These are phyloP conservation scores for Drosophila rellima DNA, from an alignment of 2,888 invertebrate species.

Conservation along the genomic window DNA sequence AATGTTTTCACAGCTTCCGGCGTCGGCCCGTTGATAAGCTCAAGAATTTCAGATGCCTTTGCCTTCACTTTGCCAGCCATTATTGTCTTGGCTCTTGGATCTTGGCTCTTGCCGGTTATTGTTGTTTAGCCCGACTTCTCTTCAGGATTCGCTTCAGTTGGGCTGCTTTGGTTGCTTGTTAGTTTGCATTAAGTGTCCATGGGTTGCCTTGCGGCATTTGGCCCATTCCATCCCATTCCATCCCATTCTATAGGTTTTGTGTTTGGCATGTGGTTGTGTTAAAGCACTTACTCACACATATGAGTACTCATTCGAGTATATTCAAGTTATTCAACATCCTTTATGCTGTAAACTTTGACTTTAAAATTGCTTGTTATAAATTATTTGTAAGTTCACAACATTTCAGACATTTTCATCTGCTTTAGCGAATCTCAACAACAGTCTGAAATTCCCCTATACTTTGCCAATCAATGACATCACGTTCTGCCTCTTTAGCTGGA, in stretches of 20 bases:
- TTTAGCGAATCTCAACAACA: not conserved
- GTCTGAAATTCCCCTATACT: not conserved
- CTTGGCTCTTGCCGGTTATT: constrained; percentile 5
- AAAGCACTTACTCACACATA: constrained; percentile 35
- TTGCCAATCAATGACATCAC: constrained; percentile 41
- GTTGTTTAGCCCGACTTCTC: constrained; percentile 33
- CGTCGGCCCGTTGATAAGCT: constrained; percentile 73
- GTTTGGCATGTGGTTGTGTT: constrained; percentile 42
- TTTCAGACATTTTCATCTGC: not conserved
- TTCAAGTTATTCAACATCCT: constrained; percentile 5
- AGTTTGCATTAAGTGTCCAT: constrained; percentile 72
- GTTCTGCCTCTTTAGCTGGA: constrained; percentile 47
- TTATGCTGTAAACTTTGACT: constrained; percentile 9
- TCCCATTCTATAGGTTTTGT: constrained; percentile 6
- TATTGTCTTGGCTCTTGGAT: constrained; percentile 32
- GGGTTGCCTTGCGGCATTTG: constrained; percentile 54
- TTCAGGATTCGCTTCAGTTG: constrained; percentile 20
- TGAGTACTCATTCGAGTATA: constrained; percentile 1
- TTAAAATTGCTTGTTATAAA: constrained; percentile 17
- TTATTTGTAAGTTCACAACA: constrained; percentile 4
- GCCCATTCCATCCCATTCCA: not conserved
- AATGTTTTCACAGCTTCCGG: constrained; percentile 78
- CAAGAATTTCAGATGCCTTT: constrained; percentile 70
- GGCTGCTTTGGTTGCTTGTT: constrained; percentile 56
- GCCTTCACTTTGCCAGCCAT: constrained; percentile 52